These are phyloP conservation scores for Leptocoma aspasia DNA, from an alignment of 2,113 vertebrate species.

Conservation along the genomic window DNA sequence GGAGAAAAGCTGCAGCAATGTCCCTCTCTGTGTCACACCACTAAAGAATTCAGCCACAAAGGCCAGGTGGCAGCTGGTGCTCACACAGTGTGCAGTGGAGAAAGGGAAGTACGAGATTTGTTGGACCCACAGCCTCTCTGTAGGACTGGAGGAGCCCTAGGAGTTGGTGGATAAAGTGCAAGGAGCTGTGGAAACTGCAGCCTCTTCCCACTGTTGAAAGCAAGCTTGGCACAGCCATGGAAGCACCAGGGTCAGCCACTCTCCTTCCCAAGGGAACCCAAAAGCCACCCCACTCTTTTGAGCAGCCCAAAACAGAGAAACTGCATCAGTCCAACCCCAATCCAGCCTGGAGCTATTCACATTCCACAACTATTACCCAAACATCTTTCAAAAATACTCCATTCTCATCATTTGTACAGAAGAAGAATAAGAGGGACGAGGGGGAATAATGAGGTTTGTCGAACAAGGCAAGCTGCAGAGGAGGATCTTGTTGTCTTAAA, in stretches of 20 bases:
- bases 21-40: no score
- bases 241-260: background rate
- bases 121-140: background rate
- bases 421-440: background rate
- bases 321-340: background rate
- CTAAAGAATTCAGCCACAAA: background rate
- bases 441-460: background rate
- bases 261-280: background rate
- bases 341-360: background rate
- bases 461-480: constrained; percentile 4
- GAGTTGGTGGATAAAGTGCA: background rate
- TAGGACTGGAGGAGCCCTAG: background rate
- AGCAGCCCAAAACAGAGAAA: background rate
- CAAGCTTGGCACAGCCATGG: background rate
- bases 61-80: background rate
- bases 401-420: background rate
- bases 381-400: background rate
- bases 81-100: fast-evolving
- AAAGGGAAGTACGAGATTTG: fast-evolving
- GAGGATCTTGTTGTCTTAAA: constrained; percentile 24
- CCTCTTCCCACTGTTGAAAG: background rate
- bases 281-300: background rate
- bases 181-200: background rate
- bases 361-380: background rate
- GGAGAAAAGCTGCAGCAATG: background rate